phyloP scores from a whole-genome alignment of 2,888 invertebrate genomes.

The Philereme vetulata region DNA sequence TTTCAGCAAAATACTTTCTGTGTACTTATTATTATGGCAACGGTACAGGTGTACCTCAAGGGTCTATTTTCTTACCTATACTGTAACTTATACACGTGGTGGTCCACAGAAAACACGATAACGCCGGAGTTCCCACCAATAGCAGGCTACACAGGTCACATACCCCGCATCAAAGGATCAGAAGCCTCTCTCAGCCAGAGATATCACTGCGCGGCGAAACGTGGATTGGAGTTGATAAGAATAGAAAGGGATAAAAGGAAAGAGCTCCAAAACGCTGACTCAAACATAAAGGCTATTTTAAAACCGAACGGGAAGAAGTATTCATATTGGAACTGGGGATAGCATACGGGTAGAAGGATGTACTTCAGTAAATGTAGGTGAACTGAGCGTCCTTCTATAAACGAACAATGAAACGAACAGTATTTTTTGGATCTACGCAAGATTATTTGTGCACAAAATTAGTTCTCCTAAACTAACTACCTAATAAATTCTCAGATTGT shows the following conservation, averaged over 20 bases:
- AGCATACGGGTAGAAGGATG: slow-evolving; percentile 83
- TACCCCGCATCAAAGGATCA: slow-evolving; percentile 86
- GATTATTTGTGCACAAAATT: not conserved
- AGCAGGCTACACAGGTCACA: slow-evolving; percentile 89
- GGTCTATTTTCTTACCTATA: slow-evolving; percentile 23
- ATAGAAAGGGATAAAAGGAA: slow-evolving; percentile 80
- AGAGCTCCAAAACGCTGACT: slow-evolving; percentile 67
- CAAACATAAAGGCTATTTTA: slow-evolving; percentile 67
- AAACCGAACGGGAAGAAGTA: slow-evolving; percentile 72
- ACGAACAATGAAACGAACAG: slow-evolving; percentile 46
- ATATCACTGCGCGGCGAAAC: slow-evolving; percentile 87
- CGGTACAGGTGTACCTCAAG: slow-evolving; percentile 31
- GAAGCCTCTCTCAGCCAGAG: slow-evolving; percentile 88
- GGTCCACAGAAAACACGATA: slow-evolving; percentile 83
- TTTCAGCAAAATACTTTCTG: not conserved
- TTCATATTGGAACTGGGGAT: slow-evolving; percentile 81
- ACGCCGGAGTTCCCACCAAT: slow-evolving; percentile 88
- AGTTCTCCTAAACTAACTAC: not conserved
- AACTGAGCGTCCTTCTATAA: slow-evolving; percentile 76
- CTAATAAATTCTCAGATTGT: not conserved
- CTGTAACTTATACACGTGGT: slow-evolving; percentile 30
- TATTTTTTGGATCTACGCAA: slow-evolving; percentile 39
- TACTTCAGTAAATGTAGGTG: slow-evolving; percentile 76
- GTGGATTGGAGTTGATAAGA: slow-evolving; percentile 84
- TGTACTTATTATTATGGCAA: not conserved